Conservation (phyloP, 2,888 invertebrate species). For the Homarus gammarus region DNA sequence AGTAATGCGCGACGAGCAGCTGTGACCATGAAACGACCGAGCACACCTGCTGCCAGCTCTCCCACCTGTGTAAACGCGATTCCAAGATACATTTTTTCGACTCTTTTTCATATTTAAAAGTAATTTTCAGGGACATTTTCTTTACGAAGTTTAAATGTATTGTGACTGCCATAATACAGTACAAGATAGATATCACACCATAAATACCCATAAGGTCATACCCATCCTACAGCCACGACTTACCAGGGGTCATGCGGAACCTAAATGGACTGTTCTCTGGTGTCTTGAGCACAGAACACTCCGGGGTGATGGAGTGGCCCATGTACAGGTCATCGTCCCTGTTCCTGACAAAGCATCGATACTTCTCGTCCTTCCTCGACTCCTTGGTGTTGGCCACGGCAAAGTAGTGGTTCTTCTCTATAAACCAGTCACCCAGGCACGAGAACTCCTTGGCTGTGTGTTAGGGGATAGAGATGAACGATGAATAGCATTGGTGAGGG, state of each 20-base stretch:
- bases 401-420: constrained; percentile 96
- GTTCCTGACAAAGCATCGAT: constrained; percentile 95
- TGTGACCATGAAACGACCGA: too few species aligned
- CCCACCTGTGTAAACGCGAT: too few species aligned
- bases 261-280: constrained; percentile 96
- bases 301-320: constrained; percentile 95
- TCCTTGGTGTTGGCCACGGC: constrained; percentile 98
- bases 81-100: too few species aligned
- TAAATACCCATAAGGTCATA: not conserved
- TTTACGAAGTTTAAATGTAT: too few species aligned
- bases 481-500: too few species aligned
- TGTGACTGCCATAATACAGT: too few species aligned
- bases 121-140: too few species aligned
- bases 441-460: constrained; percentile 89
- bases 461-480: too few species aligned
- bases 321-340: constrained; percentile 95
- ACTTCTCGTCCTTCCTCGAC: constrained; percentile 95
- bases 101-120: too few species aligned
- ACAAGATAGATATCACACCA: constrained; percentile 1
- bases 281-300: constrained; percentile 94
- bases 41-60: too few species aligned
- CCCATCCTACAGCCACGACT: constrained; percentile 4
- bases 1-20: too few species aligned
- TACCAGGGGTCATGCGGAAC: constrained; percentile 89
- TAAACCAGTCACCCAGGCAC: constrained; percentile 96